Percentiles rank a stretch among this genome's conserved stretches.
Conservation (phyloP, 1,140 invertebrate species). For the Bombus sibiricus region DNA sequence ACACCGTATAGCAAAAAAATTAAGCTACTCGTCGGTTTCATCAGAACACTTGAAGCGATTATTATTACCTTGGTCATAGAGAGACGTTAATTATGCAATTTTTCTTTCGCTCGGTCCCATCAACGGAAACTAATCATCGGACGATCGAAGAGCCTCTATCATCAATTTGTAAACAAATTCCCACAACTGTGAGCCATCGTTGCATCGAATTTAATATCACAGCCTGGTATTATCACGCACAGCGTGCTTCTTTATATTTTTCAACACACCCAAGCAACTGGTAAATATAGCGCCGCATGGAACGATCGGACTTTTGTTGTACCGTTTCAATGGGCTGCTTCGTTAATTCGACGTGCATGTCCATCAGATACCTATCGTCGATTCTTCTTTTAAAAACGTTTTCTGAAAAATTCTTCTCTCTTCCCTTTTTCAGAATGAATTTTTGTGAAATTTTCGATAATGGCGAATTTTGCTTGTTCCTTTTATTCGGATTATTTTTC, state of each 20-base stretch:
- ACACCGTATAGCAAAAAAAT: background rate
- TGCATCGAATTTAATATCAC: slow-evolving; percentile 19
- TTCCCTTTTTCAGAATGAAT: background rate
- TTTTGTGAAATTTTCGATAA: background rate
- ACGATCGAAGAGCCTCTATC: background rate
- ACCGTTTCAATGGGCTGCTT: background rate
- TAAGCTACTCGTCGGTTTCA: background rate
- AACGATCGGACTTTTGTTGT: slow-evolving; percentile 13
- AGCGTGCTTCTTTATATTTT: slow-evolving; percentile 1
- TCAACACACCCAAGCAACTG: slow-evolving; percentile 9
- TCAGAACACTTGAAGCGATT: background rate
- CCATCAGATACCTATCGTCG: background rate
- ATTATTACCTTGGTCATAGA: background rate
- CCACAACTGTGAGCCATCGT: background rate
- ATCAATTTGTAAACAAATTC: slow-evolving; percentile 21
- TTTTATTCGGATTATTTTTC: background rate
- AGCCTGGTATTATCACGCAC: background rate
- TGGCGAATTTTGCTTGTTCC: background rate
- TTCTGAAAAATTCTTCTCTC: background rate
- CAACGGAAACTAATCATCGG: background rate
- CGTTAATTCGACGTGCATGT: slow-evolving; percentile 11
- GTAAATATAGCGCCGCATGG: slow-evolving; percentile 2
- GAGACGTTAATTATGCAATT: slow-evolving; percentile 1
- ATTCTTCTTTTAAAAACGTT: background rate
- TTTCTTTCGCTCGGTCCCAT: background rate